These are phyloP conservation scores for Emydocephalus ijimae DNA, from an alignment of 2,113 vertebrate species.

Conservation along the genomic window DNA sequence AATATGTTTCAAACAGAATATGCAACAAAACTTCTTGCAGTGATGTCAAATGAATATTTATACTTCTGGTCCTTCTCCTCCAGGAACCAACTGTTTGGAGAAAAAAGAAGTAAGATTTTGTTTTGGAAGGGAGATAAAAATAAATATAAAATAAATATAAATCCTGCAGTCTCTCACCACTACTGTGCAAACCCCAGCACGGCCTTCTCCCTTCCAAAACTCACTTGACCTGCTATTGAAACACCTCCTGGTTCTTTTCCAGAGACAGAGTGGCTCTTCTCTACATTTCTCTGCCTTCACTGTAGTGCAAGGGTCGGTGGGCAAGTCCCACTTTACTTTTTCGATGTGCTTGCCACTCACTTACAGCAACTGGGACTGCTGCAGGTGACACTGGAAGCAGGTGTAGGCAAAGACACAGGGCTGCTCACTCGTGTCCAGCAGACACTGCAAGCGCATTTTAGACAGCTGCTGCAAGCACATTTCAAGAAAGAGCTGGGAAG, in stretches of 20 bases:
- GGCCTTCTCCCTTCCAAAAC: neutral
- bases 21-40: constrained; percentile 30
- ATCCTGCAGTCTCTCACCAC: neutral
- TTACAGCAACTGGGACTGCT: neutral
- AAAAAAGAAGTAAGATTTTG: neutral
- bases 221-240: neutral
- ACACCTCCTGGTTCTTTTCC: neutral
- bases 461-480: too few species aligned
- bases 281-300: too few species aligned
- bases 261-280: neutral
- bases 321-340: too few species aligned
- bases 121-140: too few species aligned
- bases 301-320: too few species aligned
- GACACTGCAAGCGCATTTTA: too few species aligned
- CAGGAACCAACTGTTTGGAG: constrained; percentile 86
- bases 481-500: too few species aligned
- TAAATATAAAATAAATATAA: neutral
- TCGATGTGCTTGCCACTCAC: fast-evolving
- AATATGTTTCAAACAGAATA: neutral
- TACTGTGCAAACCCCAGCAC: neutral
- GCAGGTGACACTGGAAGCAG: neutral
- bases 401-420: neutral
- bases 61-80: constrained; percentile 97
- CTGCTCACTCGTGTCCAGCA: too few species aligned
- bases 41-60: constrained; percentile 57